These are phyloP conservation scores for Drosophila percnosoma DNA, from an alignment of 2,888 invertebrate species.

Conservation along the genomic window DNA sequence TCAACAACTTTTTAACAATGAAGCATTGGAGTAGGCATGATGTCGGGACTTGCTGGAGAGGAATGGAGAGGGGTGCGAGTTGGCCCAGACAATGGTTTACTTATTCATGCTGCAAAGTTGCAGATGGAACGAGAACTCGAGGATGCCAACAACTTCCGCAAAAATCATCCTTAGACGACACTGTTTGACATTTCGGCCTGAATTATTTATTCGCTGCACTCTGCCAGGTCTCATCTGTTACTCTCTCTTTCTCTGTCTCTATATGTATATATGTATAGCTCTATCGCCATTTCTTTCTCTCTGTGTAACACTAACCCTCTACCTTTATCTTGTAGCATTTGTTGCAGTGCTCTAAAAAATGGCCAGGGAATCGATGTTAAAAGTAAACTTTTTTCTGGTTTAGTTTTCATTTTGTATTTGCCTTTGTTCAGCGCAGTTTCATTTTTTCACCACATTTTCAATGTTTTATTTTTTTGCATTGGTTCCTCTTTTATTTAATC, in stretches of 20 bases:
- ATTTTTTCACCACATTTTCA: conserved; percentile 1
- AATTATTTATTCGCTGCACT: conserved; percentile 78
- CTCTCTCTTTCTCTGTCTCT: not conserved
- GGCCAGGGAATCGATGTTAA: conserved; percentile 69
- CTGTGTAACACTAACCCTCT: conserved; percentile 1
- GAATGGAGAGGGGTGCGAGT: not conserved
- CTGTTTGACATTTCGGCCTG: conserved; percentile 80
- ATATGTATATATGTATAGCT: not conserved
- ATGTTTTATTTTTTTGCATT: conserved; percentile 12
- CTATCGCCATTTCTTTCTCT: not conserved
- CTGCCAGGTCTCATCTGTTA: conserved; percentile 35
- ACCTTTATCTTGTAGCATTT: conserved; percentile 27
- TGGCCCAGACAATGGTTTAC: conserved; percentile 73
- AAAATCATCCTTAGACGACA: conserved; percentile 79
- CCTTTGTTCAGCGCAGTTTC: conserved; percentile 41
- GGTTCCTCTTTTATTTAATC: conserved; percentile 71
- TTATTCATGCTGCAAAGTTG: conserved; percentile 77
- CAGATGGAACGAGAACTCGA: conserved; percentile 36
- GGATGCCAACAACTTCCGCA: conserved; percentile 71
- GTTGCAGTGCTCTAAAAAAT: conserved; percentile 49
- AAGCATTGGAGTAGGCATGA: conserved; percentile 7
- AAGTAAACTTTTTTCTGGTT: conserved; percentile 68
- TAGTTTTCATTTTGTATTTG: conserved; percentile 69
- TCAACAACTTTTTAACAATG: conserved; percentile 79
- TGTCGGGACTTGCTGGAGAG: not conserved